Evolutionary conservation across 1,140 invertebrate genomes (phyloP).

Genomic region (Achroia grisella): DNA sequence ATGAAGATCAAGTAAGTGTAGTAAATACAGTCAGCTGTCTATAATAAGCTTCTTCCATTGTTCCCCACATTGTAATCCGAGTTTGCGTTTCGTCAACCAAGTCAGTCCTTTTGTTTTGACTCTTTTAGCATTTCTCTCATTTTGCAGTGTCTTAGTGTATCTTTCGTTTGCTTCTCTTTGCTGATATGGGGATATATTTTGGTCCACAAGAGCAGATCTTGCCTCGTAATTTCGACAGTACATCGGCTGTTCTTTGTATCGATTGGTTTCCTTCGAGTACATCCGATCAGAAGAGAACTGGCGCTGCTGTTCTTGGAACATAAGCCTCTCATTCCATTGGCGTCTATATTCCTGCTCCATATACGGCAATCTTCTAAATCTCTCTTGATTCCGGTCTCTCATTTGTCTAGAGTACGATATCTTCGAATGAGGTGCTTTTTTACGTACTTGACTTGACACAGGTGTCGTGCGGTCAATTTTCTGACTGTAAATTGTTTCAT

Average conservation of each 20-base stretch:
- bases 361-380: conserved; percentile 19
- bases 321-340: conserved; percentile 40
- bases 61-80: conserved; percentile 26
- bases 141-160: too few relatives aligned
- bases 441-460: not conserved
- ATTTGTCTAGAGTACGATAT: conserved; percentile 6
- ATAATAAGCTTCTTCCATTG: conserved; percentile 38
- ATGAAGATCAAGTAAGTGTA: too few relatives aligned
- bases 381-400: conserved; percentile 11
- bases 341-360: conserved; percentile 51
- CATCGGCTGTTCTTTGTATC: conserved; percentile 5
- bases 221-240: conserved; percentile 33
- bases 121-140: not conserved
- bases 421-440: conserved; percentile 15
- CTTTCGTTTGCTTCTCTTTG: too few relatives aligned
- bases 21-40: conserved; percentile 19
- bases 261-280: not conserved
- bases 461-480: conserved; percentile 14
- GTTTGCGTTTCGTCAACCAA: conserved; percentile 40
- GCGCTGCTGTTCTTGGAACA: conserved; percentile 22
- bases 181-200: not conserved
- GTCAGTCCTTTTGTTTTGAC: conserved; percentile 13
- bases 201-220: conserved; percentile 21
- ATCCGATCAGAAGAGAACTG: conserved; percentile 16
- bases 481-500: conserved; percentile 43